These are phyloP conservation scores for Ptychochromis oligacanthus DNA, from an alignment of 2,113 vertebrate species.

Conservation along the genomic window DNA sequence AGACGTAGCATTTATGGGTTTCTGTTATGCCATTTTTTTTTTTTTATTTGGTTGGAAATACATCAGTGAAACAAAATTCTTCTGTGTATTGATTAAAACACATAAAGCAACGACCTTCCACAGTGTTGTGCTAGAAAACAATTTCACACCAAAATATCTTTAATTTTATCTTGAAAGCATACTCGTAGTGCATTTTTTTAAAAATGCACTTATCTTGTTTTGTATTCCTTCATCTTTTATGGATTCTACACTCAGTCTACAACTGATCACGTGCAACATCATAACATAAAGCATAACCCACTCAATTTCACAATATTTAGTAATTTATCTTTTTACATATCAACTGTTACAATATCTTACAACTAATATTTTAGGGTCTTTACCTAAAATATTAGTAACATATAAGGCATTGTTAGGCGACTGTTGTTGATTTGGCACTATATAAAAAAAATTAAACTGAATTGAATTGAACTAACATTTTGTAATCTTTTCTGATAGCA, in stretches of 20 bases:
- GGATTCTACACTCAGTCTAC: no score
- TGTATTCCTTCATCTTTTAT: no score
- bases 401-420: no score
- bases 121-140: not conserved
- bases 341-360: not conserved
- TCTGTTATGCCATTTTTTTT: no score
- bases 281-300: no score
- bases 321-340: not conserved
- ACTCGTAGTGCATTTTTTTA: no score
- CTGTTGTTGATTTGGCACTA: no score
- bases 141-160: not conserved
- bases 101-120: not conserved
- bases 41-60: not conserved
- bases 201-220: no score
- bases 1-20: not conserved
- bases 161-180: not conserved
- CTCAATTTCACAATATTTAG: not conserved
- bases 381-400: no score
- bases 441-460: no score
- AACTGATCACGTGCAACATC: not conserved
- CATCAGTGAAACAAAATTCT: rapidly evolving
- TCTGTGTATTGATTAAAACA: not conserved
- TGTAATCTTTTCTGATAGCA: not conserved
- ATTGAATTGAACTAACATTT: no score
- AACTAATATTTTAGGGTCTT: no score